These are phyloP conservation scores for Cyclophora punctaria DNA, from an alignment of 2,888 invertebrate genomes.

Conservation along the genomic window DNA sequence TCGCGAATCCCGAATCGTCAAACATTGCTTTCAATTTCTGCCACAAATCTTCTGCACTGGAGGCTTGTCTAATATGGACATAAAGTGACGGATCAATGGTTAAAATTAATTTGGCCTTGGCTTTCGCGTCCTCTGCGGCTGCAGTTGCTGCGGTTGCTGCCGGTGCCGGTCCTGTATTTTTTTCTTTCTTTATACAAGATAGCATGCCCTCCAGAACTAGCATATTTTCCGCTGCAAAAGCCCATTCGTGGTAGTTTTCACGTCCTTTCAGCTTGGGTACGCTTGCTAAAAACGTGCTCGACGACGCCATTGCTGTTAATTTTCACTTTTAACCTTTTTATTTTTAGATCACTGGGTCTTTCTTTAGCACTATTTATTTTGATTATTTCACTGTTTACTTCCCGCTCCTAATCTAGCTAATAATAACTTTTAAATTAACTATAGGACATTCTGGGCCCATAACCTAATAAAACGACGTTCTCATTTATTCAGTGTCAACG, in stretches of 20 bases:
- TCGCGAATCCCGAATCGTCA: slow-evolving; percentile 14
- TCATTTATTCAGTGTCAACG: too few relatives aligned
- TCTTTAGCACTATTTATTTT: too few relatives aligned
- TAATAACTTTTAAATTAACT: too few relatives aligned
- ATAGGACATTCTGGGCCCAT: too few relatives aligned
- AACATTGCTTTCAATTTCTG: not conserved
- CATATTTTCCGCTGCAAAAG: slow-evolving; percentile 2
- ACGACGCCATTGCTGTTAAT: not conserved
- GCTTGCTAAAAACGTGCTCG: not conserved
- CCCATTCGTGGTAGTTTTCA: slow-evolving; percentile 5
- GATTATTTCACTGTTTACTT: too few relatives aligned
- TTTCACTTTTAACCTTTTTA: too few relatives aligned
- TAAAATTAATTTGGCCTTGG: not conserved
- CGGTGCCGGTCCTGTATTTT: not conserved
- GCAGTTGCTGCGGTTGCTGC: not conserved
- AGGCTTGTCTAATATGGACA: not conserved
- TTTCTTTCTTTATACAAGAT: not conserved
- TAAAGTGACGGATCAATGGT: slow-evolving; percentile 1
- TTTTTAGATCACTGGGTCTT: too few relatives aligned
- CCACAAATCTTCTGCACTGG: not conserved
- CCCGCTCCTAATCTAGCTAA: too few relatives aligned
- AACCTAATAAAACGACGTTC: too few relatives aligned
- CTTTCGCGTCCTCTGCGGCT: not conserved
- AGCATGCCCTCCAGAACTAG: slow-evolving; percentile 1
- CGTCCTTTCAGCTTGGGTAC: slow-evolving; percentile 2